Conservation (phyloP, 2,113 vertebrate species). For the Dissostichus mawsoni region DNA sequence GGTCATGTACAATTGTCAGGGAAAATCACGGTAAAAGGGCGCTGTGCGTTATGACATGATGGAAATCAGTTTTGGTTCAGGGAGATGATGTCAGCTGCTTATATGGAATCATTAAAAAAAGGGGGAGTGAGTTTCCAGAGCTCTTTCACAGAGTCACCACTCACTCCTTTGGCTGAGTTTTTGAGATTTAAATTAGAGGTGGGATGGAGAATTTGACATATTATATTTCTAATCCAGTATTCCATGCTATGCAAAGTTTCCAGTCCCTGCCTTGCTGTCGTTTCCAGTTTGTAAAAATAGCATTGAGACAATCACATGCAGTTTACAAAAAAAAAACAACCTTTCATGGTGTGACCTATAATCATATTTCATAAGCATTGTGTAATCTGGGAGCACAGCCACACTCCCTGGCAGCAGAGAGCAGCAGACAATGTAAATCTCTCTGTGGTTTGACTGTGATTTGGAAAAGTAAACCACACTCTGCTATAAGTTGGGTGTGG, state of each 20-base stretch:
- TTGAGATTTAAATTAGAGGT: constrained; percentile 73
- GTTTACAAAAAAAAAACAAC: constrained; percentile 31
- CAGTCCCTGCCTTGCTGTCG: constrained; percentile 39
- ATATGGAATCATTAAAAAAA: constrained; percentile 76
- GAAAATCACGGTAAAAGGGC: constrained; percentile 42
- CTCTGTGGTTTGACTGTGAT: constrained; percentile 72
- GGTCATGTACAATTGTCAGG: constrained; percentile 36
- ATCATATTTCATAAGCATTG: constrained; percentile 69
- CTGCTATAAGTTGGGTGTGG: constrained; percentile 58
- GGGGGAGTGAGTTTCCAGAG: constrained; percentile 74
- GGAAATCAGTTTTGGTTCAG: constrained; percentile 74
- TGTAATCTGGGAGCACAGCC: constrained; percentile 67
- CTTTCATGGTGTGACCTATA: constrained; percentile 43
- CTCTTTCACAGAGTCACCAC: constrained; percentile 44
- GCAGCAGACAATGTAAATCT: constrained; percentile 64
- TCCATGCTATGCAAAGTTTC: constrained; percentile 58
- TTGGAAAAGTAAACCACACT: constrained; percentile 74
- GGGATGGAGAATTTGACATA: constrained; percentile 61
- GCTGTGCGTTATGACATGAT: constrained; percentile 66
- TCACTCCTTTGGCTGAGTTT: constrained; percentile 60
- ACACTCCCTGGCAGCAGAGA: constrained; percentile 56
- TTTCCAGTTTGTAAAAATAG: constrained; percentile 59
- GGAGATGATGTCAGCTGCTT: constrained; percentile 78
- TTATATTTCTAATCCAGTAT: constrained; percentile 57
- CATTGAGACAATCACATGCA: constrained; percentile 38